Evolutionary conservation across 2,888 invertebrate species (phyloP), one percentile per base, ranked within the genome.

Genomic region (Endomychus coccineus): DNA sequence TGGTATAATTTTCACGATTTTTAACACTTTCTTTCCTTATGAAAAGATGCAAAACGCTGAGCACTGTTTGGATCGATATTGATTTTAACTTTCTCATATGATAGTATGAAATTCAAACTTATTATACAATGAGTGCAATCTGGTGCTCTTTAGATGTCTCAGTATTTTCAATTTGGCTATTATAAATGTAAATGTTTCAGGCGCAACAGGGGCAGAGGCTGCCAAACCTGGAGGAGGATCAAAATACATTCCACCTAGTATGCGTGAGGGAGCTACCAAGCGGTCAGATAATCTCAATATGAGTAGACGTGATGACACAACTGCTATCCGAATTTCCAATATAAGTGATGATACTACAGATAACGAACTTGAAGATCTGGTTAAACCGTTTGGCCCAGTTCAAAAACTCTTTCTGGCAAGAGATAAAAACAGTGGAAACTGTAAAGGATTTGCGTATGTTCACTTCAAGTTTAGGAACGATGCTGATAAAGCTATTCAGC

Each of bases 371-470:
- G 94, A 96, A 57, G 95, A 96, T 51, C 73, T 98, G 37, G 97
- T 98, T 36, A 84, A 87, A 60, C 84, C 83, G 24, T 94, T 97
- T 61, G 98, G 98, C 2, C 83, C 83, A 1, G 84, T 95, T 43
- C 84, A 86, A 53, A 89, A 98, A 62, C 78, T 96, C 54, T 99
- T 88, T 65, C 76, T 98, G 54, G 96, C 97, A 7, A 94, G 95
- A 65, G 97, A 98, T 56, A 87, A 88, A 67, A 72, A 73, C 42
- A 85, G 85, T 46, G 86, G 86, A 6, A 71, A 77, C n/a, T 89
- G 88, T 68, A 88, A 94, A 75, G 97, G 97, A 42, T 98, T 97
- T 69, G 97, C 97, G 9, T 98, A 97, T 64, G 91, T 98, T 42
- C 97, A 96, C 59, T 98, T 92, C 70, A 89, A 89, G 64, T 82